Conservation (phyloP, 2,797 vertebrate species). For the Cyclopterus lumpus region DNA sequence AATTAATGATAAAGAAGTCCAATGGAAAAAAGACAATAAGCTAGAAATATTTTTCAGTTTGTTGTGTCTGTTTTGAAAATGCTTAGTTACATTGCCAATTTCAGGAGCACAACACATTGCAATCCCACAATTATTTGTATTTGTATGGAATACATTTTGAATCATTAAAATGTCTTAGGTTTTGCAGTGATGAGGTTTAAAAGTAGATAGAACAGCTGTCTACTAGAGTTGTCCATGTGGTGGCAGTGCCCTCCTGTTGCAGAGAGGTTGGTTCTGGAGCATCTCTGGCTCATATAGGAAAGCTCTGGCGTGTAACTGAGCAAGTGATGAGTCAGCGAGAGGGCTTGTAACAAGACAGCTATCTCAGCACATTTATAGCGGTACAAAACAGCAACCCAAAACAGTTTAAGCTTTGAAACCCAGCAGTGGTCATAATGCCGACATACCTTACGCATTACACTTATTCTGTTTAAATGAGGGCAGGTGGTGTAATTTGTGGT, state of each 20-base stretch:
- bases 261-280: neutral
- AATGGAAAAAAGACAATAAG: fast-evolving
- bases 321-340: neutral
- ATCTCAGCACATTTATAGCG: conserved; percentile 1
- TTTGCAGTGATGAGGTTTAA: neutral
- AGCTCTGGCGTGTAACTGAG: neutral
- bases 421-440: too few species aligned
- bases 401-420: neutral
- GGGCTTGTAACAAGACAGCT: neutral
- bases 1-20: neutral
- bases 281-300: neutral
- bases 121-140: neutral
- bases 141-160: neutral
- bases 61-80: neutral
- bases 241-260: conserved; percentile 33
- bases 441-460: neutral
- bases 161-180: neutral
- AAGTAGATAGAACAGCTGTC: conserved; percentile 9
- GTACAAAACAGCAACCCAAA: neutral
- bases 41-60: neutral
- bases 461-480: neutral
- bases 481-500: neutral
- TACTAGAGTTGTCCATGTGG: conserved; percentile 50
- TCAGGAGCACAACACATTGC: neutral
- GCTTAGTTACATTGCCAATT: neutral